phyloP scores from a whole-genome alignment of 2,113 vertebrate species.

The Aphyosemion australe region DNA sequence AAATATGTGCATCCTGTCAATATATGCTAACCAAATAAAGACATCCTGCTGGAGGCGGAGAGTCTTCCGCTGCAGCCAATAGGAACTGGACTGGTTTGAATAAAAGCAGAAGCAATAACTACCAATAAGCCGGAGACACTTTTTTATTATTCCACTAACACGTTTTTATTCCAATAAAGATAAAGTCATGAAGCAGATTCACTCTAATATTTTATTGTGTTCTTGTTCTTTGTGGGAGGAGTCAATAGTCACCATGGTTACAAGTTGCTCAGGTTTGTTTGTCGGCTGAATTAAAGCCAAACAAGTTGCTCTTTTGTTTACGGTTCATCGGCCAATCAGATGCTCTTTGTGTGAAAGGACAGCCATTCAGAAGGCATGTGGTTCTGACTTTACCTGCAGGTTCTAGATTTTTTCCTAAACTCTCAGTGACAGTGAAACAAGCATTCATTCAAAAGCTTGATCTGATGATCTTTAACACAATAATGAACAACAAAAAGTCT shows the following conservation, averaged over 20 bases:
- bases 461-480: no score
- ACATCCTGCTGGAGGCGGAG: conserved; percentile 7
- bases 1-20: conserved; percentile 43
- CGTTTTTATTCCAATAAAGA: conserved; percentile 8
- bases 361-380: background rate
- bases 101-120: conserved; percentile 38
- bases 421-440: background rate
- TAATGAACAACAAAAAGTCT: background rate
- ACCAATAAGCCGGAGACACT: conserved; percentile 15
- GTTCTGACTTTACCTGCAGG: background rate
- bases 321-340: background rate
- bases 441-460: no score
- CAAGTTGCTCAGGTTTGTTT: background rate
- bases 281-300: background rate
- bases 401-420: background rate
- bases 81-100: conserved; percentile 15
- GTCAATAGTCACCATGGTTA: conserved; percentile 6
- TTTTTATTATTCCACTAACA: conserved; percentile 8
- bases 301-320: background rate
- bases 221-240: background rate
- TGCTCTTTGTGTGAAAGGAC: background rate
- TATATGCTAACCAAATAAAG: conserved; percentile 44
- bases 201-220: conserved; percentile 19
- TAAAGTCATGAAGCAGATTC: background rate
- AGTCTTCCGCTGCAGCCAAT: conserved; percentile 24